Evolutionary conservation across 2,888 invertebrate species (phyloP), one percentile per base, ranked within the genome.

Genomic region (Dryococelus australis): DNA sequence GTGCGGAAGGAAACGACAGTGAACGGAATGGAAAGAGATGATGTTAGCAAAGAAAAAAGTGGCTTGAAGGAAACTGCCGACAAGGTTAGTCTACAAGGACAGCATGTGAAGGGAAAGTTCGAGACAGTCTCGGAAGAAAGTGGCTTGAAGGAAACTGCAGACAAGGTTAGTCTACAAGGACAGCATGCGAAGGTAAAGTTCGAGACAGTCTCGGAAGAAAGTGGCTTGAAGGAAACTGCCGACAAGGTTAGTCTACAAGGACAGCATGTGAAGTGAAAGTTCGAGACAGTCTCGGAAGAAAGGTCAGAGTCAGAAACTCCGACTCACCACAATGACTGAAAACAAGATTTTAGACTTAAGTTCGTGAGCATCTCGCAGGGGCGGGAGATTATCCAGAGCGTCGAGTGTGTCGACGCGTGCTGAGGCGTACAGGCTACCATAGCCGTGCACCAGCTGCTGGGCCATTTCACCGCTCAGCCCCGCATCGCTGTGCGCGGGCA

Each of bases 321-420:
- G 87, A 91, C 97, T 96, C 93, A 99, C 99, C 93, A 99, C 99
- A 90, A 98, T 96, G 88, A 98, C 97, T 88, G 98, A 99, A 93
- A 99, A 99, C 89, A 99, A 95, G 90, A 99, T 97, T 94, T 99
- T 99, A 91, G 96, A 96, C 93, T 99, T 99, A 89, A 99, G 94
- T 91, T 98, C 97, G 88, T 97, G 96, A 24, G 97, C 97, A 90
- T 97, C 96, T 87, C 95, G 94, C 87, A 99, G 94, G 89, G 97
- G 96, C 16, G 96, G 95, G 88, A 99, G 93, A 51, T 95, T 94
- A 90, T 97, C 96, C 88, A 99, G 93, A 16, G 98, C 97, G 90
- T 98, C 97, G 90, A 98, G 93, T 0, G 97, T 96, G 90, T 98
- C 97, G 88, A 97, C 95, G 87, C 98, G 95, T 53, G 96, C 97